Percentiles rank a stretch among this genome's conserved stretches.
Conservation (phyloP, 2,888 invertebrate genomes). For the Agriotes lineatus region DNA sequence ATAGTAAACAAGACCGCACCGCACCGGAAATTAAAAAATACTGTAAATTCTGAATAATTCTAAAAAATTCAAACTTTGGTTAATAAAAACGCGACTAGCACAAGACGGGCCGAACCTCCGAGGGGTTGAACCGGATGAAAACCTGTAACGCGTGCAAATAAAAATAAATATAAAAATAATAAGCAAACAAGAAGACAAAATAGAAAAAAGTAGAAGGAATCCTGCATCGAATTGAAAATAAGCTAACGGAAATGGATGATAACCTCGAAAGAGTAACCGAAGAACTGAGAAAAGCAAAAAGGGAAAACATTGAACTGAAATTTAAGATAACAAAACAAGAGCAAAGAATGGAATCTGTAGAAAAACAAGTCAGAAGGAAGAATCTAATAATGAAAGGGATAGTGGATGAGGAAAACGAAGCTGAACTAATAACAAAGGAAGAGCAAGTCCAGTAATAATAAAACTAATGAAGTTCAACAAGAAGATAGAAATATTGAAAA, state of each 20-base stretch:
- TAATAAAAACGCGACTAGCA: too few species aligned
- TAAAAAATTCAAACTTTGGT: too few species aligned
- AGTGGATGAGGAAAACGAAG: neutral
- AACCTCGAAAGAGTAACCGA: neutral
- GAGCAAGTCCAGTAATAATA: neutral
- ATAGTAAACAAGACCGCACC: too few species aligned
- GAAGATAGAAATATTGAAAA: neutral
- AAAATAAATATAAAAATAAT: too few species aligned
- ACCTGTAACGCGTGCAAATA: too few species aligned
- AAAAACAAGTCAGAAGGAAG: constrained; percentile 1
- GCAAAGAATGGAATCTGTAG: neutral
- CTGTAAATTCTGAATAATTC: too few species aligned
- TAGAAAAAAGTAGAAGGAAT: too few species aligned
- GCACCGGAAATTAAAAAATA: too few species aligned
- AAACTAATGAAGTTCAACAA: neutral
- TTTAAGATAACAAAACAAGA: neutral
- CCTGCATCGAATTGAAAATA: neutral
- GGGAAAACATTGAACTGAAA: neutral
- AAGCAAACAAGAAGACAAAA: too few species aligned
- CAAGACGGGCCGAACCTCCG: too few species aligned
- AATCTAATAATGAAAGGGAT: neutral
- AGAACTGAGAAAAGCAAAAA: neutral
- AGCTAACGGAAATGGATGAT: neutral
- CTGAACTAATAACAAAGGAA: neutral
- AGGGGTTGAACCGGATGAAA: too few species aligned